Percentiles rank a stretch among this genome's conserved stretches.
These are phyloP conservation scores for Andrena flavipes DNA, from an alignment of 2,888 invertebrate species.

Conservation along the genomic window DNA sequence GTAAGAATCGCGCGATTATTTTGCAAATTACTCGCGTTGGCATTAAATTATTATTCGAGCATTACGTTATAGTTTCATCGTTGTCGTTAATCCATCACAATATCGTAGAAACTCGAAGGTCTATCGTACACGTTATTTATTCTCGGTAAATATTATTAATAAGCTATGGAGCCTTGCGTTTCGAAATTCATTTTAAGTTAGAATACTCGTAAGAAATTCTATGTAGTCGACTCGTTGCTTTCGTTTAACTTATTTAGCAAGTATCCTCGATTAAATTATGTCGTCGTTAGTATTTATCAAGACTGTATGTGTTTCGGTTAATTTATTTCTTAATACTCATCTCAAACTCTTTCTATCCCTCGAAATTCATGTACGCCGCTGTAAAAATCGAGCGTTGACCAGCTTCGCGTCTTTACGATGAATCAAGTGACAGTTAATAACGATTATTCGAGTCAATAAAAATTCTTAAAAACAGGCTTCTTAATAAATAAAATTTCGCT, in stretches of 20 bases:
- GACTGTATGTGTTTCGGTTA: constrained; percentile 27
- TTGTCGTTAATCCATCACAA: neutral
- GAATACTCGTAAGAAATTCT: constrained; percentile 30
- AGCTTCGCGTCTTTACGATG: constrained; percentile 1
- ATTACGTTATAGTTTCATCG: constrained; percentile 13
- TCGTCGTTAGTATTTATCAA: constrained; percentile 2
- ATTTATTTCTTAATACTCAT: constrained; percentile 23
- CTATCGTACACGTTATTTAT: constrained; percentile 25
- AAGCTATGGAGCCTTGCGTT: neutral
- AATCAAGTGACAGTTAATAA: neutral
- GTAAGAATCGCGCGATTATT: neutral
- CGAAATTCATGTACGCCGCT: neutral
- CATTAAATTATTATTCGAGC: constrained; percentile 10
- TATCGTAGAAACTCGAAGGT: neutral
- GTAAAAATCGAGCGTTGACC: neutral
- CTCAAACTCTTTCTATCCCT: neutral
- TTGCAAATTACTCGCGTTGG: neutral
- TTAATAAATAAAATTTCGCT: neutral
- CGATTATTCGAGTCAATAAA: neutral
- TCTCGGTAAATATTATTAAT: constrained; percentile 27
- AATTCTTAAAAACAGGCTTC: neutral
- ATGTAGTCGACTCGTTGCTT: constrained; percentile 19
- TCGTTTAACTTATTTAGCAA: constrained; percentile 41
- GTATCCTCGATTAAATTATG: constrained; percentile 11
- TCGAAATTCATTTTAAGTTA: constrained; percentile 23